These are phyloP conservation scores for Apus apus DNA, from an alignment of 2,113 vertebrate genomes.

Conservation along the genomic window DNA sequence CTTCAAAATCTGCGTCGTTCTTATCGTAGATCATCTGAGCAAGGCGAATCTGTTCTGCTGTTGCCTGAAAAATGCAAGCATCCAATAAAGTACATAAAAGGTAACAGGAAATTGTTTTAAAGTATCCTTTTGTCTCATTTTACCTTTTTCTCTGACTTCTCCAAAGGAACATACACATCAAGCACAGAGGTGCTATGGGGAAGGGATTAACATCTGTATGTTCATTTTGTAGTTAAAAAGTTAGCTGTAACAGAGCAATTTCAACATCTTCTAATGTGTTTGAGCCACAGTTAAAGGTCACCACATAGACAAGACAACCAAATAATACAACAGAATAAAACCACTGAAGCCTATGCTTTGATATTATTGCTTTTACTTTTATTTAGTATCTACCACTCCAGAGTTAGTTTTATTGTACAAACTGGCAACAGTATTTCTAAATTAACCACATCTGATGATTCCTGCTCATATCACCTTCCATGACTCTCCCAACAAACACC, in stretches of 20 bases:
- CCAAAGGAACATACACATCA: not conserved
- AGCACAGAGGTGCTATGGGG: not conserved
- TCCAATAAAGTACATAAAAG: not conserved
- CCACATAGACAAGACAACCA: not conserved
- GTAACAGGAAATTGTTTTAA: not conserved
- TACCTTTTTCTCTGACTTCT: not conserved
- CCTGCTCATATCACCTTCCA: not conserved
- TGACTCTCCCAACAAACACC: not conserved
- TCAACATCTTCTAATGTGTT: not conserved
- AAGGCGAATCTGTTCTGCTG: conserved; percentile 97
- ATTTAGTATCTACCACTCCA: not conserved
- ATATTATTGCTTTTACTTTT: not conserved
- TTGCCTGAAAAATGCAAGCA: conserved; percentile 82
- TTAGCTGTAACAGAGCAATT: not conserved
- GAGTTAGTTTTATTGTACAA: not conserved
- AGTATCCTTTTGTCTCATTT: not conserved
- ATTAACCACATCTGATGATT: not conserved
- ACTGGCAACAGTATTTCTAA: not conserved
- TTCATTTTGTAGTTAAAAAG: not conserved
- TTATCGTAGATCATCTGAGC: conserved; percentile 98
- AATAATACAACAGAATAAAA: not conserved
- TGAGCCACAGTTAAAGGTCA: not conserved
- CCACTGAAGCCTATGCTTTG: not conserved
- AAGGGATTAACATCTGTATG: not conserved
- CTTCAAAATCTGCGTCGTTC: conserved; percentile 95